These are phyloP conservation scores for Yponomeuta malinellus DNA, from an alignment of 2,888 invertebrate genomes.

Conservation along the genomic window DNA sequence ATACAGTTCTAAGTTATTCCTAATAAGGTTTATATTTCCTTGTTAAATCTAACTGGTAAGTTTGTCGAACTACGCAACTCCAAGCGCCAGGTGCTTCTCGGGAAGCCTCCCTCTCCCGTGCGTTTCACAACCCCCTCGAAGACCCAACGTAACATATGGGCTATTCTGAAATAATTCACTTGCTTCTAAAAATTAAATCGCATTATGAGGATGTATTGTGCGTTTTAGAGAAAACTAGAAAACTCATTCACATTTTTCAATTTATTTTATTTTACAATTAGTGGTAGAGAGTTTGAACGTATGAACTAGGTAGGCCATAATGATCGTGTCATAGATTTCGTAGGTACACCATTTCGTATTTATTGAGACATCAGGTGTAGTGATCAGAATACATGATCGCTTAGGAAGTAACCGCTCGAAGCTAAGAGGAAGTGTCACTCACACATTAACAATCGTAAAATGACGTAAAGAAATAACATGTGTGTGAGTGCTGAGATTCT, in stretches of 20 bases:
- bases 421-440: slow-evolving; percentile 26
- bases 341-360: not conserved
- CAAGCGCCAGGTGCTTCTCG: slow-evolving; percentile 72
- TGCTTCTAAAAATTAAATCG: not conserved
- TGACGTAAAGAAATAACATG: slow-evolving; percentile 42
- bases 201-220: too few relatives aligned
- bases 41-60: not conserved
- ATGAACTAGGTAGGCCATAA: too few relatives aligned
- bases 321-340: not conserved
- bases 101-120: slow-evolving; percentile 42
- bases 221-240: too few relatives aligned
- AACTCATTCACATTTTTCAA: too few relatives aligned
- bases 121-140: slow-evolving; percentile 24
- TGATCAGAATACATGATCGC: not conserved
- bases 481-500: slow-evolving; percentile 44
- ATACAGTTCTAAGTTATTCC: not conserved
- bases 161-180: not conserved
- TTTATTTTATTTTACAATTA: too few relatives aligned
- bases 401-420: slow-evolving; percentile 18
- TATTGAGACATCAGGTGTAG: not conserved
- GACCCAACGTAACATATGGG: slow-evolving; percentile 2
- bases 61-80: slow-evolving; percentile 55
- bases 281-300: too few relatives aligned
- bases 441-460: slow-evolving; percentile 36
- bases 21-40: slow-evolving; percentile 2